A percentile compares a stretch with the other conserved stretches of the same genome.
Evolutionary conservation across 2,888 invertebrate species (phyloP).

Genomic region (Nephrocerus scutellatus): DNA sequence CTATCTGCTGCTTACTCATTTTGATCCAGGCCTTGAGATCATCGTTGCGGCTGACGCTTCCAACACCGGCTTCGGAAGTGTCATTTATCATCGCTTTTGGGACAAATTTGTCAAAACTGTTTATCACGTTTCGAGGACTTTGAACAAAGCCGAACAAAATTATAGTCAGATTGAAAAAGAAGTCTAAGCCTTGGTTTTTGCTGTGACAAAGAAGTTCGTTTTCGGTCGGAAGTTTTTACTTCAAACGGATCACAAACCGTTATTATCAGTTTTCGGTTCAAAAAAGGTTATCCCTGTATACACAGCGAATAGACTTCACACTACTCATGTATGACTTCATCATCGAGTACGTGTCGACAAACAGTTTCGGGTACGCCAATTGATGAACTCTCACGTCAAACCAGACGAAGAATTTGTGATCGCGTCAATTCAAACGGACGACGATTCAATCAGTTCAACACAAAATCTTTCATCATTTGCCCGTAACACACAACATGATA

Average conservation of each 20-base stretch:
- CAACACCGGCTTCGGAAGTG: slow-evolving; percentile 11
- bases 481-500: neutral
- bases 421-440: neutral
- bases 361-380: neutral
- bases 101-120: slow-evolving; percentile 31
- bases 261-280: slow-evolving; percentile 31
- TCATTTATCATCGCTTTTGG: slow-evolving; percentile 15
- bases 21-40: slow-evolving; percentile 13
- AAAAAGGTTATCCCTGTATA: slow-evolving; percentile 23
- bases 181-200: slow-evolving; percentile 33
- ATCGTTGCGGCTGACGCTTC: slow-evolving; percentile 16
- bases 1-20: slow-evolving; percentile 12
- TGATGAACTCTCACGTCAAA: neutral
- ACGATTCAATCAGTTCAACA: neutral
- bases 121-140: slow-evolving; percentile 30
- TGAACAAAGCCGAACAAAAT: slow-evolving; percentile 31
- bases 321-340: slow-evolving; percentile 8
- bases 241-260: slow-evolving; percentile 24
- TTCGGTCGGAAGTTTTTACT: slow-evolving; percentile 34
- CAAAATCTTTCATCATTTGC: too few species aligned
- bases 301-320: slow-evolving; percentile 20
- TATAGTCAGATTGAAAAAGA: slow-evolving; percentile 38
- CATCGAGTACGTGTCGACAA: neutral
- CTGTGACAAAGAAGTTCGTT: slow-evolving; percentile 33
- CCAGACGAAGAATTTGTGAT: slow-evolving; percentile 1